Percentiles rank a stretch among this genome's conserved stretches.
Conservation (phyloP, 2,113 vertebrate genomes). For the Irena cyanogastra region DNA sequence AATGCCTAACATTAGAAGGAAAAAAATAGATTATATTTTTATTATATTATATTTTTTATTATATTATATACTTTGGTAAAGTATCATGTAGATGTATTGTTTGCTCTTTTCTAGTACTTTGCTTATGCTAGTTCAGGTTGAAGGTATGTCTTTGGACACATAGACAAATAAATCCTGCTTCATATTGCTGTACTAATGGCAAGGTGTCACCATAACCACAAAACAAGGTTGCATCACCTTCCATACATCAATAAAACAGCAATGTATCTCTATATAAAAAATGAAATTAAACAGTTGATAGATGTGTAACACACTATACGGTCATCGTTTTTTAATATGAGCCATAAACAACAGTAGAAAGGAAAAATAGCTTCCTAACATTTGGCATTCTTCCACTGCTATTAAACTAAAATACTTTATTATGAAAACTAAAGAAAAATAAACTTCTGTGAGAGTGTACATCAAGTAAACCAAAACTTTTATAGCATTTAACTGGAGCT, state of each 20-base stretch:
- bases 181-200: neutral
- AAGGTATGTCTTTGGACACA: neutral
- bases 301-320: neutral
- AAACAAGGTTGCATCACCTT: neutral
- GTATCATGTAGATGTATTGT: rapidly evolving
- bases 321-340: neutral
- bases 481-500: neutral
- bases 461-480: neutral
- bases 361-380: neutral
- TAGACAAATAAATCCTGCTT: neutral
- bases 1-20: neutral
- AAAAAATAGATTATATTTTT: neutral
- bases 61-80: no score
- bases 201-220: neutral
- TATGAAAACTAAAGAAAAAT: neutral
- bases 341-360: neutral
- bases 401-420: neutral
- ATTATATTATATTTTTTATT: no score
- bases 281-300: neutral
- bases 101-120: neutral
- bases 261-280: neutral
- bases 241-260: neutral
- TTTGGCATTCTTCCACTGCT: neutral
- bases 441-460: neutral
- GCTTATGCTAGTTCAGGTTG: neutral